A percentile compares a stretch with the other conserved stretches of the same genome.
phyloP scores from a whole-genome alignment of 2,113 vertebrate species.

The Mixornis gularis region DNA sequence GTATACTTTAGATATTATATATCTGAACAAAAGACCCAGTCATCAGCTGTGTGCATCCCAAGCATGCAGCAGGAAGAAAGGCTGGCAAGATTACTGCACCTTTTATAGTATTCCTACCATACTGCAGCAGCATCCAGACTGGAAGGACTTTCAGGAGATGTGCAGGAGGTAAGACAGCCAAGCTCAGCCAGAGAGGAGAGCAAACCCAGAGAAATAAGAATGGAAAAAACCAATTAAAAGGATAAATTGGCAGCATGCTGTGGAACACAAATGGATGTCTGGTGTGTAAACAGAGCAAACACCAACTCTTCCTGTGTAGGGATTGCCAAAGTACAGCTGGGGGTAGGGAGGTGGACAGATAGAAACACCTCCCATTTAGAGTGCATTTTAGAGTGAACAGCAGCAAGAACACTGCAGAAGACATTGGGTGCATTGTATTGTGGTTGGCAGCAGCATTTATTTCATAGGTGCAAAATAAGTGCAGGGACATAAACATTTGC shows the following conservation, averaged over 20 bases:
- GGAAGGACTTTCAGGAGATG: not conserved
- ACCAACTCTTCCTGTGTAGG: not conserved
- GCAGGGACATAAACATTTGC: constrained; percentile 3
- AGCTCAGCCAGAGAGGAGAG: not conserved
- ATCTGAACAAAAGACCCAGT: not conserved
- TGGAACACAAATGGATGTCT: not conserved
- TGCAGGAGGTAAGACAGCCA: not conserved
- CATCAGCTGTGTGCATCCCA: not conserved
- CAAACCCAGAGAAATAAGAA: not conserved
- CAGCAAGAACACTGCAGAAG: not conserved
- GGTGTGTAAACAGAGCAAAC: not conserved
- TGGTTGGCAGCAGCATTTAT: not conserved
- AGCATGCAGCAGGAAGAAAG: not conserved
- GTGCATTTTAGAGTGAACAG: not conserved
- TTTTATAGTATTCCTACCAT: not conserved
- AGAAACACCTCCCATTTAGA: not conserved
- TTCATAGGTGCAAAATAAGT: not conserved
- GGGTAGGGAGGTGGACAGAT: not conserved
- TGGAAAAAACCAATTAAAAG: not conserved
- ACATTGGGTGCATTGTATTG: not conserved
- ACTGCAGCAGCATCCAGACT: not conserved
- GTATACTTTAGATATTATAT: not conserved
- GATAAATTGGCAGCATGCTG: not conserved
- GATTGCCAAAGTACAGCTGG: not conserved
- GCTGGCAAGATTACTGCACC: not conserved